A percentile compares a stretch with the other conserved stretches of the same genome.
Evolutionary conservation across 2,888 invertebrate genomes (phyloP).

Genomic region (Apodemia zela): DNA sequence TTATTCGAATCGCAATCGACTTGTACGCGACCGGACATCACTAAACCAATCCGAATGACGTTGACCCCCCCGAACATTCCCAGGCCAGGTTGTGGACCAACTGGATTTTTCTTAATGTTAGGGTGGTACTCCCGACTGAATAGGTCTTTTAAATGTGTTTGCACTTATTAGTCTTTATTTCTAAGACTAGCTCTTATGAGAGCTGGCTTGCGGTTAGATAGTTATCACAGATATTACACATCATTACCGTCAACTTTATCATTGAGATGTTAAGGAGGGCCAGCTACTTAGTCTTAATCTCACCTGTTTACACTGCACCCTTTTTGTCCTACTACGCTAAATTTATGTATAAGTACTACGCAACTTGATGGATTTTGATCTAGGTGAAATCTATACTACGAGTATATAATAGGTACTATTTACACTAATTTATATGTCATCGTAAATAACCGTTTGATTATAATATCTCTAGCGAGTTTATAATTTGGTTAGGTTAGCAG

Average conservation of each 20-base stretch:
- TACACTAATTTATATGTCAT: no score
- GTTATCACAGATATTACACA: constrained; percentile 14
- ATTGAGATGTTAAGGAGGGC: no score
- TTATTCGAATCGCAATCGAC: background rate
- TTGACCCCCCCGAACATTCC: constrained; percentile 77
- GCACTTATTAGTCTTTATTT: constrained; percentile 73
- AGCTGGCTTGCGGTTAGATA: constrained; percentile 28
- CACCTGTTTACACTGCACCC: no score
- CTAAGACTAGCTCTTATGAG: constrained; percentile 65
- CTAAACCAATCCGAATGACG: constrained; percentile 55
- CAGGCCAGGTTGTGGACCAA: constrained; percentile 65
- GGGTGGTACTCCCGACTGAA: constrained; percentile 66
- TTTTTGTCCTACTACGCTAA: no score
- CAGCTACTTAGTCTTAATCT: no score
- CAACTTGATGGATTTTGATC: no score
- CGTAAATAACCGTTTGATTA: no score
- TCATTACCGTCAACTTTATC: constrained; percentile 2
- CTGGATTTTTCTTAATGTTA: constrained; percentile 71
- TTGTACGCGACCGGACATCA: background rate
- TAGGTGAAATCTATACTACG: no score
- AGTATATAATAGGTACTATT: no score
- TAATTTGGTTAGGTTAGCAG: no score
- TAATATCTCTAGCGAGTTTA: no score
- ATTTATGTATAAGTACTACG: no score
- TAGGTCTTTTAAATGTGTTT: constrained; percentile 68